Evolutionary conservation across 2,113 vertebrate species (phyloP).

Genomic region (Cairina moschata): DNA sequence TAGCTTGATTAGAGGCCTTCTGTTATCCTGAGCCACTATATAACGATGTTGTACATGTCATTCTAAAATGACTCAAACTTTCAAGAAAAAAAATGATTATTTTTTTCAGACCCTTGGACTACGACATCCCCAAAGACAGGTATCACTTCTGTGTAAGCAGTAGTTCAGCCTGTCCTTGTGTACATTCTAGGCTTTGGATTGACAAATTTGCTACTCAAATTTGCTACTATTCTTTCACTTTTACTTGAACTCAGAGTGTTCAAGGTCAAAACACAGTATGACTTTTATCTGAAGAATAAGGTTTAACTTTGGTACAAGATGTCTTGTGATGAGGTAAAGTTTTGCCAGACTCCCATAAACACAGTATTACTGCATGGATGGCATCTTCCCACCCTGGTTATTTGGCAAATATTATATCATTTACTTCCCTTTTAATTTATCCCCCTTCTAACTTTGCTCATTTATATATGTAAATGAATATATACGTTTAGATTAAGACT

Average conservation of each 20-base stretch:
- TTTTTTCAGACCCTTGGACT: background rate
- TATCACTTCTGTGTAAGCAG: background rate
- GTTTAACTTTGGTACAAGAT: background rate
- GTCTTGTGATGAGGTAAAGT: accelerated
- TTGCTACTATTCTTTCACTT: background rate
- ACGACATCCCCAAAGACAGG: background rate
- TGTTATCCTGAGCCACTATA: background rate
- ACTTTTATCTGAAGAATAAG: background rate
- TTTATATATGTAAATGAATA: background rate
- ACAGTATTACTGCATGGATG: background rate
- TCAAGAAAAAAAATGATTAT: background rate
- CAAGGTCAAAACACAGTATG: background rate
- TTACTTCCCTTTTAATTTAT: background rate
- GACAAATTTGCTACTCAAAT: background rate
- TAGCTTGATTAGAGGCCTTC: background rate
- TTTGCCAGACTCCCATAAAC: background rate
- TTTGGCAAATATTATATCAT: background rate
- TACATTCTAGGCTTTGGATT: background rate
- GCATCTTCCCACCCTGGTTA: background rate
- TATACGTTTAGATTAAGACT: background rate
- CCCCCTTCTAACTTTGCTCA: background rate
- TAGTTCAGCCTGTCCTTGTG: background rate
- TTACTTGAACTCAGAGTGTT: background rate
- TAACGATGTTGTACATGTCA: background rate
- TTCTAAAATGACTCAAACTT: background rate